phyloP scores from a whole-genome alignment of 2,113 vertebrate genomes.

The Eclectus roratus region DNA sequence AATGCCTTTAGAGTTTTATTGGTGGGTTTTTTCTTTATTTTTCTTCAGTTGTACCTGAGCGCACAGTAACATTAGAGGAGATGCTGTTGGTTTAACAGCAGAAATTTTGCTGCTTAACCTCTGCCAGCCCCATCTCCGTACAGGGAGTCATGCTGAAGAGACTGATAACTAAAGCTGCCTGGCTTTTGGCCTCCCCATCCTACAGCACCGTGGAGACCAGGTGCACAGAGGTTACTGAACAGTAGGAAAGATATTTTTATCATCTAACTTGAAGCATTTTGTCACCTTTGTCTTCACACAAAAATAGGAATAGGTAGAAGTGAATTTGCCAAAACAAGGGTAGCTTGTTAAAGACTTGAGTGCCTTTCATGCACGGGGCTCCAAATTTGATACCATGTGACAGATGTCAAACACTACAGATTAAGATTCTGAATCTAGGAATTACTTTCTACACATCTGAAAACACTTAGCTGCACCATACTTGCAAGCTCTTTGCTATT shows the following conservation, averaged over 20 bases:
- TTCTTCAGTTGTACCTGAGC: neutral
- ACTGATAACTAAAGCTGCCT: neutral
- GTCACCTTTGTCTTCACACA: constrained; percentile 28
- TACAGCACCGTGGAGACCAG: constrained; percentile 30
- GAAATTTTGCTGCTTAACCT: constrained; percentile 8
- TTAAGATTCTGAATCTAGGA: neutral
- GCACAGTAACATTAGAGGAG: neutral
- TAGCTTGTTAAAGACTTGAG: neutral
- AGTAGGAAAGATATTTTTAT: constrained; percentile 23
- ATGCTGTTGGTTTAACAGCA: neutral
- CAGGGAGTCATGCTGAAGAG: neutral
- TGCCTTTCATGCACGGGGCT: neutral
- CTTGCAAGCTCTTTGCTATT: neutral
- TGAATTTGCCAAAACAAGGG: neutral
- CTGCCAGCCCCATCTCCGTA: neutral
- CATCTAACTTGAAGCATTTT: constrained; percentile 15
- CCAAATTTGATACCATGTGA: neutral
- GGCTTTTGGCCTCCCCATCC: neutral
- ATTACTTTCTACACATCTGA: neutral
- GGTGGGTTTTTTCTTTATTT: neutral
- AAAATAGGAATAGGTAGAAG: constrained; percentile 19
- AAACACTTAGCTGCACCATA: neutral
- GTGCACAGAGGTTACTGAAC: neutral
- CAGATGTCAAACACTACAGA: neutral
- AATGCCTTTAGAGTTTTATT: neutral